Evolutionary conservation across 2,888 invertebrate genomes (phyloP).

Genomic region (Seira musarum): DNA sequence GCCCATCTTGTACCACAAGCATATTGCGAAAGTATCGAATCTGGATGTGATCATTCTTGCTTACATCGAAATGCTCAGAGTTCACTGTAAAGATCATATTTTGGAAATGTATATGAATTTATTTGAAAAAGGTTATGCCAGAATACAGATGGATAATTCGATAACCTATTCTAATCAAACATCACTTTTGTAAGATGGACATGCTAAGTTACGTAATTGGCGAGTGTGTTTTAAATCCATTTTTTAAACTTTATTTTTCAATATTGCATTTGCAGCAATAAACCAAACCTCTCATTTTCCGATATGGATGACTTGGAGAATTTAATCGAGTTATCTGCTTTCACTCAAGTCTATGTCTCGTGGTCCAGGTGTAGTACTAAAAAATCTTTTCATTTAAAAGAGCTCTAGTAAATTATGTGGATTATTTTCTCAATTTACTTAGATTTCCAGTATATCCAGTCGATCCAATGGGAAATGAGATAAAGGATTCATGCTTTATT

Average conservation of each 20-base stretch:
- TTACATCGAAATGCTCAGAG: not conserved
- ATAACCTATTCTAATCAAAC: not conserved
- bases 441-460: constrained; percentile 3
- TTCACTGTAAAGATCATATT: not conserved
- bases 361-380: too few relatives aligned
- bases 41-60: not conserved
- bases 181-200: not conserved
- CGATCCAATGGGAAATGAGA: constrained; percentile 1
- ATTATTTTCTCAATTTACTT: too few relatives aligned
- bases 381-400: too few relatives aligned
- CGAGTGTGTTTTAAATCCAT: too few relatives aligned
- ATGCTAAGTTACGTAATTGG: too few relatives aligned
- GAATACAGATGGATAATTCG: not conserved
- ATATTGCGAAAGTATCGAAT: not conserved
- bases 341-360: constrained; percentile 23
- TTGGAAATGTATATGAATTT: not conserved
- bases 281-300: not conserved
- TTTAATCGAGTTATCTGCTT: not conserved
- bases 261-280: not conserved
- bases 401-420: too few relatives aligned
- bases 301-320: constrained; percentile 9
- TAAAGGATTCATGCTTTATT: constrained; percentile 16
- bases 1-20: not conserved
- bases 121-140: not conserved
- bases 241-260: not conserved